phyloP scores from a whole-genome alignment of 2,797 vertebrate genomes.

The Chelon auratus region DNA sequence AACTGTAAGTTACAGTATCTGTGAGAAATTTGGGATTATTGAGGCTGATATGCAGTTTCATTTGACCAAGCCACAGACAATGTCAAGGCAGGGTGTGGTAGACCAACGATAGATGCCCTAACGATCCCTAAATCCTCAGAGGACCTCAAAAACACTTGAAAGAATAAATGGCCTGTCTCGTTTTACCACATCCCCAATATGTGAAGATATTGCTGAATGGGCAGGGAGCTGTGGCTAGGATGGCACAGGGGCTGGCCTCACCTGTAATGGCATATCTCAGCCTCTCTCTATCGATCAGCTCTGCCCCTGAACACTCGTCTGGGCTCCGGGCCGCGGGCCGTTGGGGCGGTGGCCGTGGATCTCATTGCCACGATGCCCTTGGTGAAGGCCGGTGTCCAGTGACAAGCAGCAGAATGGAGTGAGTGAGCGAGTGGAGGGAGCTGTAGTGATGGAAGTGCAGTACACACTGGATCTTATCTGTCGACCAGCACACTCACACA shows the following conservation, averaged over 20 bases:
- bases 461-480: slow-evolving; percentile 30
- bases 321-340: slow-evolving; percentile 69
- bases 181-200: slow-evolving; percentile 68
- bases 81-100: slow-evolving; percentile 73
- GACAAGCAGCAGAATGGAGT: slow-evolving; percentile 63
- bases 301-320: slow-evolving; percentile 75
- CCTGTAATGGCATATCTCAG: slow-evolving; percentile 81
- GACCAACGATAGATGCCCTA: slow-evolving; percentile 69
- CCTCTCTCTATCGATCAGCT: slow-evolving; percentile 74
- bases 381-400: slow-evolving; percentile 78
- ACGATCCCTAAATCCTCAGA: slow-evolving; percentile 65
- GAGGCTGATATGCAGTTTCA: slow-evolving; percentile 72
- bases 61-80: slow-evolving; percentile 74
- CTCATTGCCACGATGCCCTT: slow-evolving; percentile 80
- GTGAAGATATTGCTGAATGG: slow-evolving; percentile 75
- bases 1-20: slow-evolving; percentile 15
- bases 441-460: slow-evolving; percentile 33
- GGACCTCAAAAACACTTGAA: slow-evolving; percentile 75
- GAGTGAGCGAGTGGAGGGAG: slow-evolving; percentile 34
- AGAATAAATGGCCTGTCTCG: slow-evolving; percentile 72
- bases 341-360: slow-evolving; percentile 64
- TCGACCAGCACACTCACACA: slow-evolving; percentile 23
- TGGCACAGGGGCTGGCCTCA: slow-evolving; percentile 74
- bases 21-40: slow-evolving; percentile 58
- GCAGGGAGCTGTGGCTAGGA: slow-evolving; percentile 63